These are phyloP conservation scores for Tragelaphus strepsiceros DNA, from an alignment of 2,113 vertebrate species.

Conservation along the genomic window DNA sequence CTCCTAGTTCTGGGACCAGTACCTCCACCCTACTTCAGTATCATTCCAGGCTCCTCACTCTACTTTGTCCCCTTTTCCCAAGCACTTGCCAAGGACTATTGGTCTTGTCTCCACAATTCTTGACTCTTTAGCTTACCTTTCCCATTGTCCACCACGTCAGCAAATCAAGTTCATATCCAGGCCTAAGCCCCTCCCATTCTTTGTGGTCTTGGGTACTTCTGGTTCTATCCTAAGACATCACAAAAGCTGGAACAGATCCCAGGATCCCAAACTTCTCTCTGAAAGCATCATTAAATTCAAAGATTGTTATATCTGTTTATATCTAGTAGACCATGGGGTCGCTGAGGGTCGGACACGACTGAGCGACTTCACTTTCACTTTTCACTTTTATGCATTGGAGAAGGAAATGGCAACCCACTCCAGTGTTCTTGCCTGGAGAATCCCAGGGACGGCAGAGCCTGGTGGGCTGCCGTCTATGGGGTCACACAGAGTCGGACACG, in stretches of 20 bases:
- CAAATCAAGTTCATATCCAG: neutral
- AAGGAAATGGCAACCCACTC: no score
- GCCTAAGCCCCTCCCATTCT: neutral
- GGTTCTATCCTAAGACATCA: neutral
- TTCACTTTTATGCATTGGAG: no score
- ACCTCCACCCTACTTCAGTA: neutral
- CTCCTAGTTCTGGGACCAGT: neutral
- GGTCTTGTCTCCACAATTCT: neutral
- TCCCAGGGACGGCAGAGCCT: no score
- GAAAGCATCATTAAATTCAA: neutral
- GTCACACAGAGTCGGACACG: no score
- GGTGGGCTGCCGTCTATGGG: no score
- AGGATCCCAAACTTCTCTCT: neutral
- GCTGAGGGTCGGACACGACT: no score
- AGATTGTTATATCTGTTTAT: neutral
- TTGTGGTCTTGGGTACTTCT: neutral
- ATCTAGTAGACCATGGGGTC: neutral
- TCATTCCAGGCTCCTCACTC: neutral
- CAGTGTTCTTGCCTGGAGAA: no score
- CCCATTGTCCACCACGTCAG: neutral
- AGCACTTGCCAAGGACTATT: neutral
- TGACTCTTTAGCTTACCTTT: neutral
- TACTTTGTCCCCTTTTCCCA: neutral
- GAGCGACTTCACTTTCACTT: no score
- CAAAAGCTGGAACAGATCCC: neutral